Evolutionary conservation across 1,140 invertebrate genomes (phyloP), one percentile per base, ranked within the genome.

Genomic region (Nixonia krombeini): DNA sequence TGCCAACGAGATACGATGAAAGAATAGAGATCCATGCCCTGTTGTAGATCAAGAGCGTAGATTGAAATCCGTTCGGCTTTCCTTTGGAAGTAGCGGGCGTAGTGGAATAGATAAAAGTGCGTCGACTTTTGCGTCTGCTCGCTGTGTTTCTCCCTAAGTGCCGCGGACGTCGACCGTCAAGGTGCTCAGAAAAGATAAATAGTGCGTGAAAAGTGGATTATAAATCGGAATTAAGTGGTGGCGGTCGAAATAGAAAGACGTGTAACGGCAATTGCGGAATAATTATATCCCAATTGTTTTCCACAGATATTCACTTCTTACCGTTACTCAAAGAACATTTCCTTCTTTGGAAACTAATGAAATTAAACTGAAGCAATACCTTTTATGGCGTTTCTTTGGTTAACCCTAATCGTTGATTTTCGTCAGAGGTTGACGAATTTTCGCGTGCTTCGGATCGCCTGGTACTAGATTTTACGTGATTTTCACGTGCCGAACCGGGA

Each of bases 1-100:
- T 61, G 33, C 29, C 12, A 51, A 41, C 50, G 47, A 50, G 64
- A 67, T 67, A 67, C 61, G 51, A 33, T 44, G n/a, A n/a, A 23
- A 52, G 57, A 57, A 51, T 38, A 38, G 42, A 50, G 65, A 68
- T 62, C 65, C 55, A 68, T 52, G 57, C 57, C 53, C 53, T 57
- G 35, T 40, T 49, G 57, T 58, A 63, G 65, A 69, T 69, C 9
- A 17, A 50, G 65, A 44, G 40, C 47, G 16, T 23, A 62, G 65
- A 69, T 69, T 52, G 47, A 40, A 53, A 49, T 47, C 53, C 51
- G 41, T 58, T 62, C 58, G 65, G 65, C 57, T 57, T 53, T 47
- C 52, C 42, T 68, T 68, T 61, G 51, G 50, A 26, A 61, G 51
- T 33, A 29, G 25, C 23, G 37, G 47, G 38, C 46, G 21, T 29